Base-by-base conservation (phyloP, 64 coral and sea anemone species). In the Stichodactyla mertensii region DNA sequence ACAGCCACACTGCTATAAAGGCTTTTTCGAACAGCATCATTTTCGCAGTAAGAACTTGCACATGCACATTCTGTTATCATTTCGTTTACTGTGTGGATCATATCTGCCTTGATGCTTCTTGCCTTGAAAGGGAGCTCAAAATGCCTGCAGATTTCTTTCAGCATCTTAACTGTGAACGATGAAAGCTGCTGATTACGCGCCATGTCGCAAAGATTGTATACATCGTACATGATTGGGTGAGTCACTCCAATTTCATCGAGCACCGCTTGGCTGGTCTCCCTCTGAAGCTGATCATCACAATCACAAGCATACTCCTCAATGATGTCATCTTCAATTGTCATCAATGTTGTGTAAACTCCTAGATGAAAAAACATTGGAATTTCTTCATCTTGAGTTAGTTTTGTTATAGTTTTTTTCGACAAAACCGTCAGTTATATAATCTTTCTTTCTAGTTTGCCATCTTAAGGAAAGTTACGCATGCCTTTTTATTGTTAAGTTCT, bases 251-350 rank as follows among this genome's bases (percentile, higher is more conserved):
- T 70, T 69, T 23, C 28, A 14, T 52, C 10, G 31, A 84, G 12
- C 15, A 57, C 82, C 45, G 86, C 74, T 57, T 88, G 70, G 71
- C 70, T 61, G 7, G 60, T 64, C 20, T 66, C 26, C 60, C 51
- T 86, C 84, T 64, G 84, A 81, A 82, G 57, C 62, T 83, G 79
- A 16, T 89, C 88, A 89, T 89, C 88, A 52, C 54, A 12, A 66
- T 83, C 28, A 82, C 79, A 83, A 51, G 88, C 88, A 83, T 71
- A 89, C 59, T 89, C 79, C 62, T 89, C 86, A 52, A 77, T 54
- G 16, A 54, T 51, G 52, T 77, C 86, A 71, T 87, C 86, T 52
- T 77, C 86, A 77, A 55, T 55, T 24, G 36, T 45, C 36, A 45
- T 45, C 36, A 45, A 36, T 36, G 31, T 36, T 36, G 31, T 36